phyloP scores from a whole-genome alignment of 2,113 vertebrate genomes.

The Lampris incognitus region DNA sequence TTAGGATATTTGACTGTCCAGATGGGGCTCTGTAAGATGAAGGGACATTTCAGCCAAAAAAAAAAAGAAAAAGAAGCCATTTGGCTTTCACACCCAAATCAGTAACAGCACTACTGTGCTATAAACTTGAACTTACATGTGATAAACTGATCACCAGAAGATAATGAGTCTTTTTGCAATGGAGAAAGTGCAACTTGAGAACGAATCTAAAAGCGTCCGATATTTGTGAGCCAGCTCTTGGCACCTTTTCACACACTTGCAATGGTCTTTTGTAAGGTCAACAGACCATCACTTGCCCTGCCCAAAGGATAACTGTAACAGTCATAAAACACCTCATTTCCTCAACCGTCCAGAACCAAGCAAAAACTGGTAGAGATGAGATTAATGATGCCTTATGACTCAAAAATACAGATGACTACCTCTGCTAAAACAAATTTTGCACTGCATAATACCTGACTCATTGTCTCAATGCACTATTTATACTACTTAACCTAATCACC shows the following conservation, averaged over 20 bases:
- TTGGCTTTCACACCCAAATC: constrained; percentile 26
- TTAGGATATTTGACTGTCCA: constrained; percentile 63
- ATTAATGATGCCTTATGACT: background rate
- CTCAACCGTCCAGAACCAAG: background rate
- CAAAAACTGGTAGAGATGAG: background rate
- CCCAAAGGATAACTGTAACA: too few relatives aligned
- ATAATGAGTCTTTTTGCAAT: background rate
- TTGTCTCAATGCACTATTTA: constrained; percentile 11
- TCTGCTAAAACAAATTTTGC: background rate
- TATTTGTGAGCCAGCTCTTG: background rate
- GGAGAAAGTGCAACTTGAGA: background rate
- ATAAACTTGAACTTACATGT: background rate
- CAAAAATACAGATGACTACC: background rate
- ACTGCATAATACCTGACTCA: constrained; percentile 2
- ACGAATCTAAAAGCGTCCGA: background rate
- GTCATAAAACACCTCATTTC: background rate
- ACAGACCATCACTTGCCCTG: background rate
- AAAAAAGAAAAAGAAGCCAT: background rate
- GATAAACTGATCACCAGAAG: background rate
- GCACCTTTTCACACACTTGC: too few relatives aligned
- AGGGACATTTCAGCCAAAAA: constrained; percentile 26
- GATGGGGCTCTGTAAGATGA: constrained; percentile 34
- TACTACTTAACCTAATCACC: constrained; percentile 14
- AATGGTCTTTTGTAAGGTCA: too few relatives aligned
- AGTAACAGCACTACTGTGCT: background rate